These are phyloP conservation scores for Diplodus sargus DNA, from an alignment of 2,797 vertebrate genomes.

Conservation along the genomic window DNA sequence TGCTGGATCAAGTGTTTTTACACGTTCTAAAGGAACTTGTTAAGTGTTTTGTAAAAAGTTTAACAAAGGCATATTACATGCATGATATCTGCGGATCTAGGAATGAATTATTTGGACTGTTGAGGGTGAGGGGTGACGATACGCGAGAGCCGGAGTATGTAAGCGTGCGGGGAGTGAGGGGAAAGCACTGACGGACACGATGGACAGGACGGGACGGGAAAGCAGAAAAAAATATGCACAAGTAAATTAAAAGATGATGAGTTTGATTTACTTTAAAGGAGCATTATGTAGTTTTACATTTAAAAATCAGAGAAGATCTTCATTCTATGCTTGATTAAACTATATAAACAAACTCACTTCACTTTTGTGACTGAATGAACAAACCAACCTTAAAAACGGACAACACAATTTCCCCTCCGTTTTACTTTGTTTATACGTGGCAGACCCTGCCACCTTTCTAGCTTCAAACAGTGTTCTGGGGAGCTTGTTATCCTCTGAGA, in stretches of 20 bases:
- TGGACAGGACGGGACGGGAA: background rate
- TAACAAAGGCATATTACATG: constrained; percentile 29
- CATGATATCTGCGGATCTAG: background rate
- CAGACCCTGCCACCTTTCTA: too few species aligned
- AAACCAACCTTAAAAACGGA: too few species aligned
- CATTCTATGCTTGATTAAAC: too few species aligned
- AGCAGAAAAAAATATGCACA: background rate
- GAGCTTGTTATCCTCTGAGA: too few species aligned
- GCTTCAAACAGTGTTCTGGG: too few species aligned
- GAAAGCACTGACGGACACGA: background rate
- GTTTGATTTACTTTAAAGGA: background rate
- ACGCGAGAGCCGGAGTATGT: background rate
- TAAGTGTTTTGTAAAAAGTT: constrained; percentile 42
- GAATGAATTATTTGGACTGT: background rate
- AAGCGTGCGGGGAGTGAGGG: background rate
- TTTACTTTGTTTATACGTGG: too few species aligned
- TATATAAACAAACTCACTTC: too few species aligned
- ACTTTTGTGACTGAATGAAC: too few species aligned
- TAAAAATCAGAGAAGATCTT: too few species aligned
- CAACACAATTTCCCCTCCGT: too few species aligned
- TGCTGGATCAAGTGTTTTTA: background rate
- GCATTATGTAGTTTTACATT: background rate
- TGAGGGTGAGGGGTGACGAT: background rate
- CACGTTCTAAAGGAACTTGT: constrained; percentile 27
- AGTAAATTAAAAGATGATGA: background rate